Percentiles rank a stretch among this genome's conserved stretches.
Evolutionary conservation across 2,888 invertebrate species (phyloP).

Genomic region (Plebejus argus): DNA sequence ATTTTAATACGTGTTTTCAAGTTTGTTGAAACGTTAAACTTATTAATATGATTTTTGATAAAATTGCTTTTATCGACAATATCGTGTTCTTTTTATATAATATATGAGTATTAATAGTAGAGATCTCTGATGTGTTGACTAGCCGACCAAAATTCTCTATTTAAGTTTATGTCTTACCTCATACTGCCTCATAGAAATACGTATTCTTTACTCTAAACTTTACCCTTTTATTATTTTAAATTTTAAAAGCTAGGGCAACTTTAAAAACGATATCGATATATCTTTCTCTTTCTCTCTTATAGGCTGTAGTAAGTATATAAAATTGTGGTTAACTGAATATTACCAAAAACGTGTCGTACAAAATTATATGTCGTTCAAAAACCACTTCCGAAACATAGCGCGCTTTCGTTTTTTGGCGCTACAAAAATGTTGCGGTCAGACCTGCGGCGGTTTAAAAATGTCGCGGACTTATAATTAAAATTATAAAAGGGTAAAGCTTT

Average conservation of each 20-base stretch:
- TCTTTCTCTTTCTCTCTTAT: too few relatives aligned
- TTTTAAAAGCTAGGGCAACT: too few relatives aligned
- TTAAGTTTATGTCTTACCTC: too few relatives aligned
- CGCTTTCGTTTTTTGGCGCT: background rate
- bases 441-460: background rate
- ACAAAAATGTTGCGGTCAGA: background rate
- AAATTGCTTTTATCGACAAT: background rate
- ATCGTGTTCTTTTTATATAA: background rate
- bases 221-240: too few relatives aligned
- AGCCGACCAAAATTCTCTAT: too few relatives aligned
- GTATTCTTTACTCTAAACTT: too few relatives aligned
- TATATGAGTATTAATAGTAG: too few relatives aligned
- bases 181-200: too few relatives aligned
- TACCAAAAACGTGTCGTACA: background rate
- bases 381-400: constrained; percentile 24
- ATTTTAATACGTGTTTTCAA: background rate
- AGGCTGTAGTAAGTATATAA: too few relatives aligned
- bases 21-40: background rate
- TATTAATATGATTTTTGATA: background rate
- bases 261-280: too few relatives aligned
- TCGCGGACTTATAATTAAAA: background rate
- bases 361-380: constrained; percentile 20
- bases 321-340: background rate
- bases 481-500: background rate
- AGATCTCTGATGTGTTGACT: too few relatives aligned